phyloP scores from a whole-genome alignment of 2,797 vertebrate genomes.

The Syngnathus acus region DNA sequence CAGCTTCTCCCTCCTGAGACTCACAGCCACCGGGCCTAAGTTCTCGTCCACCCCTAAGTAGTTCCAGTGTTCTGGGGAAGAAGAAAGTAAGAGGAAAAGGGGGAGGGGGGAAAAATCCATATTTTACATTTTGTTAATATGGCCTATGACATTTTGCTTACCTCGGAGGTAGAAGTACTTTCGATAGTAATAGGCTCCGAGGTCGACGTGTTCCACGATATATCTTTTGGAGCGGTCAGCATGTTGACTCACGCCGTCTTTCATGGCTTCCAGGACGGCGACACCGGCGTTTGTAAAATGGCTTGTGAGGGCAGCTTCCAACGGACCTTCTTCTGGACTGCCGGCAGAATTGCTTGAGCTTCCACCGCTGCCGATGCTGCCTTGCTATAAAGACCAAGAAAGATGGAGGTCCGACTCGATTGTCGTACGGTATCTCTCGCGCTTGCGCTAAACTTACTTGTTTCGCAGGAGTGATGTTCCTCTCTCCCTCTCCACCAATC shows the following conservation, averaged over 20 bases:
- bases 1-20: constrained; percentile 90
- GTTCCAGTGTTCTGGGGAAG: constrained; percentile 87
- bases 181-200: constrained; percentile 91
- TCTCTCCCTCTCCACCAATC: constrained; percentile 91
- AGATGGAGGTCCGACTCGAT: constrained; percentile 3
- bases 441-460: constrained; percentile 42
- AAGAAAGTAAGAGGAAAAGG: neutral
- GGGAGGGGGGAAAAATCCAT: neutral
- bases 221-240: constrained; percentile 89
- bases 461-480: constrained; percentile 87
- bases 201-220: constrained; percentile 92
- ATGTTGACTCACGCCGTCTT: constrained; percentile 84
- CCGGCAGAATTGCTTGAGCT: constrained; percentile 80
- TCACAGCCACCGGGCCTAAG: constrained; percentile 93
- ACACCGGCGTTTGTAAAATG: constrained; percentile 95
- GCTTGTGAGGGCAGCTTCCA: constrained; percentile 82
- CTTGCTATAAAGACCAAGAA: constrained; percentile 58
- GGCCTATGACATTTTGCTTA: constrained; percentile 51
- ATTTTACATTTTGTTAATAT: neutral
- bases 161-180: constrained; percentile 98
- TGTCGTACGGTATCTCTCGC: neutral
- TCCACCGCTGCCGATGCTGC: constrained; percentile 81
- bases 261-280: constrained; percentile 88
- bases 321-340: constrained; percentile 81
- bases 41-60: constrained; percentile 96